Conservation (phyloP, 2,113 vertebrate genomes). For the Pomatorhinus ruficollis region DNA sequence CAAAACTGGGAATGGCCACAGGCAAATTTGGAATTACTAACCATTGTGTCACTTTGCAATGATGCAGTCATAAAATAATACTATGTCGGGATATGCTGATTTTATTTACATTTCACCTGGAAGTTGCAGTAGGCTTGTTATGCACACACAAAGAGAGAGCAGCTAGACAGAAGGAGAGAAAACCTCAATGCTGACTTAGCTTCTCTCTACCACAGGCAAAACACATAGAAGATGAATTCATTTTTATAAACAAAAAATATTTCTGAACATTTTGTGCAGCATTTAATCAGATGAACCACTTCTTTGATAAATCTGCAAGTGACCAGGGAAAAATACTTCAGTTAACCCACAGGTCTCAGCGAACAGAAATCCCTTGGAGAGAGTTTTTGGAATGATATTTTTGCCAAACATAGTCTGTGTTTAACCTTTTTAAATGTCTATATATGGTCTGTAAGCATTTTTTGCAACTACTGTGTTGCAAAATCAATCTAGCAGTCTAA, state of each 20-base stretch:
- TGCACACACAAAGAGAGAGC: neutral
- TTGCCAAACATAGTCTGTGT: neutral
- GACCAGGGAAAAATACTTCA: neutral
- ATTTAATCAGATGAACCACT: neutral
- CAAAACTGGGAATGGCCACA: neutral
- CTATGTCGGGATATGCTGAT: neutral
- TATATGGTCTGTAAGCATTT: constrained; percentile 42
- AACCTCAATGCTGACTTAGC: neutral
- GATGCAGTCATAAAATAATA: neutral
- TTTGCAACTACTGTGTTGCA: constrained; percentile 25
- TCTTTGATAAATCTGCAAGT: neutral
- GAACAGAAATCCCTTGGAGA: neutral
- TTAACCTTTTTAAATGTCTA: constrained; percentile 27
- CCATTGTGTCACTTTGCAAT: neutral
- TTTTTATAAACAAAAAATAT: neutral
- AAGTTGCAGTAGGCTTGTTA: neutral
- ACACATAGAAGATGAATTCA: neutral
- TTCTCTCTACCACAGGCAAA: neutral
- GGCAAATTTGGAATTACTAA: neutral
- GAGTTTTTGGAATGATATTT: neutral
- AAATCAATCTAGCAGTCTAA: constrained; percentile 47
- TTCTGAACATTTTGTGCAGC: neutral
- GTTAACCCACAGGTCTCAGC: neutral
- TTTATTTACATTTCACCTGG: neutral
- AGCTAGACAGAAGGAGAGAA: neutral